Conservation (phyloP, 2,113 vertebrate genomes). For the Rhinogobius similis region DNA sequence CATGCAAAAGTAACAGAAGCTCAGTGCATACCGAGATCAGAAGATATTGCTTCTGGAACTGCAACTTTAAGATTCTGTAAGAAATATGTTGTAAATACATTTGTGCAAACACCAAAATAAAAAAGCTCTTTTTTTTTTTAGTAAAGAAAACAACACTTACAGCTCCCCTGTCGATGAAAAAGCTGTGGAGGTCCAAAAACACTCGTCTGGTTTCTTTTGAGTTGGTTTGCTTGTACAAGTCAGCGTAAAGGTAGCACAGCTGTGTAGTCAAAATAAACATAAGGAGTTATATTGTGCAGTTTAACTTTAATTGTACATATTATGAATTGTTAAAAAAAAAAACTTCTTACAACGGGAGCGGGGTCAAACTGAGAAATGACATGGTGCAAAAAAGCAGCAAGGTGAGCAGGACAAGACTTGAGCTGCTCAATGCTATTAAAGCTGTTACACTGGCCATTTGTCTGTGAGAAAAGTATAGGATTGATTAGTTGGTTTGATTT, state of each 20-base stretch:
- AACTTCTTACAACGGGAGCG: slow-evolving; percentile 85
- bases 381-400: slow-evolving; percentile 94
- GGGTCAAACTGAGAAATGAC: slow-evolving; percentile 98
- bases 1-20: background rate
- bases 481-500: background rate
- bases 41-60: slow-evolving; percentile 89
- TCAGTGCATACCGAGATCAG: slow-evolving; percentile 85
- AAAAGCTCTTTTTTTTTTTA: background rate
- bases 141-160: slow-evolving; percentile 76
- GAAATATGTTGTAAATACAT: slow-evolving; percentile 1
- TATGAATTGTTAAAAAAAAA: slow-evolving; percentile 1
- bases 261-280: slow-evolving; percentile 41
- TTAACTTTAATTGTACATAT: background rate
- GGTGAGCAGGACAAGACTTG: slow-evolving; percentile 93
- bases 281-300: background rate
- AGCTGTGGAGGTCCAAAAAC: slow-evolving; percentile 89
- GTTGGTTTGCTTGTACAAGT: slow-evolving; percentile 95
- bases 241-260: slow-evolving; percentile 96
- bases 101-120: background rate
- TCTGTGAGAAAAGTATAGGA: slow-evolving; percentile 70
- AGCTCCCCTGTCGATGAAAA: slow-evolving; percentile 91
- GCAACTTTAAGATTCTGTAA: slow-evolving; percentile 90
- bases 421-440: slow-evolving; percentile 95
- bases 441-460: slow-evolving; percentile 93
- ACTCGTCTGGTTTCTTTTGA: slow-evolving; percentile 96